These are phyloP conservation scores for Neodiprion virginianus DNA, from an alignment of 1,140 invertebrate genomes.

Conservation along the genomic window DNA sequence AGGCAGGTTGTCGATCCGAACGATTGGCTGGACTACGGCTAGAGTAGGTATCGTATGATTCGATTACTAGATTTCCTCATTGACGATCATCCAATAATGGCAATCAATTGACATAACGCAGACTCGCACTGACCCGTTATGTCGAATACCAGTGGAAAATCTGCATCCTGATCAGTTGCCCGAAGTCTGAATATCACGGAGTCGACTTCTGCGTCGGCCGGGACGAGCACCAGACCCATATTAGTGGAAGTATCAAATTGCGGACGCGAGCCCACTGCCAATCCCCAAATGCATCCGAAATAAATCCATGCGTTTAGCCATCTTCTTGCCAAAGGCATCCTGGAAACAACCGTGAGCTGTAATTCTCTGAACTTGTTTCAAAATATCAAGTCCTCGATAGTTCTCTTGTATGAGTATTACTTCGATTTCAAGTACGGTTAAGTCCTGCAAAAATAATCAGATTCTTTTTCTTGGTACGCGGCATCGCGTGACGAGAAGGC, in stretches of 20 bases:
- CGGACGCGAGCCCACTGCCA: conserved; percentile 66
- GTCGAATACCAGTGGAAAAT: conserved; percentile 84
- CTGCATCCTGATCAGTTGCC: conserved; percentile 85
- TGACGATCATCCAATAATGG: background rate
- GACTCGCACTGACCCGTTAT: conserved; percentile 67
- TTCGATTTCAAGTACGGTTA: conserved; percentile 26
- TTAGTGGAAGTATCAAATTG: conserved; percentile 82
- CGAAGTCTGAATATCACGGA: conserved; percentile 85
- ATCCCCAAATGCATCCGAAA: conserved; percentile 50
- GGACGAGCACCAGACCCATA: conserved; percentile 80
- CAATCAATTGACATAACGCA: background rate
- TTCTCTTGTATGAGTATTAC: conserved; percentile 32
- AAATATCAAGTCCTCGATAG: conserved; percentile 31
- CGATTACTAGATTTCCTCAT: background rate
- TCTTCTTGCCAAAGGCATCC: conserved; percentile 56
- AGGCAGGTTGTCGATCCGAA: conserved; percentile 78
- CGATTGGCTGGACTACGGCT: conserved; percentile 73
- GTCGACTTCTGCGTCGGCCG: conserved; percentile 80
- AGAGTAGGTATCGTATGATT: conserved; percentile 23
- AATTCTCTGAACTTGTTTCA: conserved; percentile 13
- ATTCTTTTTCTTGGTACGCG: background rate
- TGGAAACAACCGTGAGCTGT: conserved; percentile 26
- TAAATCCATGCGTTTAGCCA: conserved; percentile 59
- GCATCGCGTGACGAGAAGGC: background rate
- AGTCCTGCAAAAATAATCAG: background rate